A percentile compares a stretch with the other conserved stretches of the same genome.
These are phyloP conservation scores for Tiphia femorata DNA, from an alignment of 2,888 invertebrate genomes.

Conservation along the genomic window DNA sequence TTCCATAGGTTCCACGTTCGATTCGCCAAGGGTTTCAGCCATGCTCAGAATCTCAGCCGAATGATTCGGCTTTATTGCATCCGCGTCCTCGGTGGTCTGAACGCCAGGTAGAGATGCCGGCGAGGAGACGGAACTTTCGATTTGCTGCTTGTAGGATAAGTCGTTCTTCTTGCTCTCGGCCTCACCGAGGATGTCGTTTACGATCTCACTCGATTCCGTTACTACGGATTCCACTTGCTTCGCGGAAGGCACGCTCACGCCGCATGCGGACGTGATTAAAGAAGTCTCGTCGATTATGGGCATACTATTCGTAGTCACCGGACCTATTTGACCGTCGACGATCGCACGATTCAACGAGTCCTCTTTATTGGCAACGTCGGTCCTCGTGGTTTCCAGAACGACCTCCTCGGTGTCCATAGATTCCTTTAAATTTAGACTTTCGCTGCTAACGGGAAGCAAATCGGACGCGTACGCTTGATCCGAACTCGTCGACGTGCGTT, in stretches of 20 bases:
- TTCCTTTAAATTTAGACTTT: constrained; percentile 29
- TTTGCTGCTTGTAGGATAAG: constrained; percentile 18
- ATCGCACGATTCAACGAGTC: constrained; percentile 22
- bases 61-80: too few species aligned
- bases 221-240: constrained; percentile 40
- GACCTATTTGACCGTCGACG: constrained; percentile 12
- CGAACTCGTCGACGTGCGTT: constrained; percentile 15
- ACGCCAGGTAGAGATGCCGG: too few species aligned
- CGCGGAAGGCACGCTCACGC: constrained; percentile 32
- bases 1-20: constrained; percentile 38
- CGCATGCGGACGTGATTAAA: constrained; percentile 44
- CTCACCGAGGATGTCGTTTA: too few species aligned
- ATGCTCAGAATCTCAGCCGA: too few species aligned
- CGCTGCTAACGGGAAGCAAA: constrained; percentile 30
- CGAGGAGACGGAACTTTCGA: constrained; percentile 13
- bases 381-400: neutral
- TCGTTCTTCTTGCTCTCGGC: constrained; percentile 22
- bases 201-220: constrained; percentile 35
- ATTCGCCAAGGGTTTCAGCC: too few species aligned
- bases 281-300: constrained; percentile 42
- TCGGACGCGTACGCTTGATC: constrained; percentile 33
- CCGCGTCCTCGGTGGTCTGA: too few species aligned
- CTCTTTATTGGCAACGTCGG: constrained; percentile 15
- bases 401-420: neutral
- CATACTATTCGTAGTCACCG: constrained; percentile 19